These are phyloP conservation scores for Polymixis lichenea DNA, from an alignment of 2,888 invertebrate species.

Conservation along the genomic window DNA sequence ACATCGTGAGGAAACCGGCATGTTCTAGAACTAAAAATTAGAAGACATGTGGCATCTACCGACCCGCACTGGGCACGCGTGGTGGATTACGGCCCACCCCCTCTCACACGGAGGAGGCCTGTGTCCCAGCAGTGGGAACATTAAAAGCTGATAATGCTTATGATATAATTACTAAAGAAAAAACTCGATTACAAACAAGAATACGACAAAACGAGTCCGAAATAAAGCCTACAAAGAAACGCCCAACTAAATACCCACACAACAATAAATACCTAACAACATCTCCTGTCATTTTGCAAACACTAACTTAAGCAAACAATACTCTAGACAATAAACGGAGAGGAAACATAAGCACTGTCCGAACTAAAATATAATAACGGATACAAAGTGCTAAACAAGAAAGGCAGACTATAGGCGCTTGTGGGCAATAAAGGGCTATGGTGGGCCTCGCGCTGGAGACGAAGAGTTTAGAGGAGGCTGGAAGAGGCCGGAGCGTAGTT, in stretches of 20 bases:
- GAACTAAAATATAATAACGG: constrained; percentile 70
- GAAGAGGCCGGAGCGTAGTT: constrained; percentile 35
- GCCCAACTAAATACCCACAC: neutral
- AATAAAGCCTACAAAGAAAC: constrained; percentile 9
- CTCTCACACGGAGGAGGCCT: too few relatives aligned
- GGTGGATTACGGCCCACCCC: too few relatives aligned
- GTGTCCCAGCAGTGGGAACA: too few relatives aligned
- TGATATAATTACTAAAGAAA: neutral
- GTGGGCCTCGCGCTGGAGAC: constrained; percentile 55
- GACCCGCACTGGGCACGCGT: too few relatives aligned
- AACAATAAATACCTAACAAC: constrained; percentile 18
- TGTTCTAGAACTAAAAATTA: too few relatives aligned
- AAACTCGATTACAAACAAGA: neutral
- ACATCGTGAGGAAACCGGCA: too few relatives aligned
- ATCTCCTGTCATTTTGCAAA: constrained; percentile 27
- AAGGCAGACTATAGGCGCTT: constrained; percentile 69
- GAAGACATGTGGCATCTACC: too few relatives aligned
- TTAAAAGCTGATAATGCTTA: too few relatives aligned
- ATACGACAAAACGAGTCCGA: neutral
- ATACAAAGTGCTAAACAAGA: constrained; percentile 67
- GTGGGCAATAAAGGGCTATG: constrained; percentile 75
- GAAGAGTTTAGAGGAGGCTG: neutral
- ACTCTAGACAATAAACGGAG: constrained; percentile 54
- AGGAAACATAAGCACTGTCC: constrained; percentile 61
- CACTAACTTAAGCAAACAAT: constrained; percentile 49